Evolutionary conservation across 2,888 invertebrate genomes (phyloP).

Genomic region (Idaea dimidiata): DNA sequence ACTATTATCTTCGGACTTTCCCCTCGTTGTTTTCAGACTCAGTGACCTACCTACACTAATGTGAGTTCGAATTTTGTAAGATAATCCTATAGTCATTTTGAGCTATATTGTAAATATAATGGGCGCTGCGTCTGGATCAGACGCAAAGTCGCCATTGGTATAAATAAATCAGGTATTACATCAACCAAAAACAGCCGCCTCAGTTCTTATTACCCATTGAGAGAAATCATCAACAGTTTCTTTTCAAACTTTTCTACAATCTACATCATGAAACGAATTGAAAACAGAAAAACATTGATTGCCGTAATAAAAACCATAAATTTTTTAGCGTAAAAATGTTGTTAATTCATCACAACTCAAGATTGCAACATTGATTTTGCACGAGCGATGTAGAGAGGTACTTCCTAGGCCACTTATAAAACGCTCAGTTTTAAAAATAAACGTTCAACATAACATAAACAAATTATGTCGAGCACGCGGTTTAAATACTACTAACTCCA

Average conservation of each 20-base stretch:
- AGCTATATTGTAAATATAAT: not conserved
- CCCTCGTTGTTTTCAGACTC: not conserved
- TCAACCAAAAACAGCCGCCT: constrained; percentile 17
- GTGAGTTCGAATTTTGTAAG: not conserved
- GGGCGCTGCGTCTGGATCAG: constrained; percentile 9
- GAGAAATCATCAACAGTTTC: constrained; percentile 20
- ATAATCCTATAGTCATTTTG: not conserved
- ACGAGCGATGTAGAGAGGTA: constrained; percentile 41
- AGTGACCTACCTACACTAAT: not conserved
- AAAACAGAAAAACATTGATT: constrained; percentile 37
- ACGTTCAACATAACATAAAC: constrained; percentile 59
- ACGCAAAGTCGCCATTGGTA: constrained; percentile 18
- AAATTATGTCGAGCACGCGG: constrained; percentile 40
- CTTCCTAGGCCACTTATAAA: constrained; percentile 76
- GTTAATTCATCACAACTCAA: constrained; percentile 43
- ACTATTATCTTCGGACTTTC: not conserved
- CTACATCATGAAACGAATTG: constrained; percentile 34
- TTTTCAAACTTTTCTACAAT: constrained; percentile 40
- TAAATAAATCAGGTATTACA: constrained; percentile 18
- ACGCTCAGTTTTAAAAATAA: constrained; percentile 73
- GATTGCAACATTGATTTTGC: constrained; percentile 48
- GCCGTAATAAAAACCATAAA: constrained; percentile 40
- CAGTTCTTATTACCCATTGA: constrained; percentile 21
- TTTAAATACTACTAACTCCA: constrained; percentile 45
- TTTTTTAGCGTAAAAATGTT: constrained; percentile 34